A percentile compares a stretch with the other conserved stretches of the same genome.
phyloP scores from a whole-genome alignment of 2,888 invertebrate genomes.

The Brachynemurus nebulosus region DNA sequence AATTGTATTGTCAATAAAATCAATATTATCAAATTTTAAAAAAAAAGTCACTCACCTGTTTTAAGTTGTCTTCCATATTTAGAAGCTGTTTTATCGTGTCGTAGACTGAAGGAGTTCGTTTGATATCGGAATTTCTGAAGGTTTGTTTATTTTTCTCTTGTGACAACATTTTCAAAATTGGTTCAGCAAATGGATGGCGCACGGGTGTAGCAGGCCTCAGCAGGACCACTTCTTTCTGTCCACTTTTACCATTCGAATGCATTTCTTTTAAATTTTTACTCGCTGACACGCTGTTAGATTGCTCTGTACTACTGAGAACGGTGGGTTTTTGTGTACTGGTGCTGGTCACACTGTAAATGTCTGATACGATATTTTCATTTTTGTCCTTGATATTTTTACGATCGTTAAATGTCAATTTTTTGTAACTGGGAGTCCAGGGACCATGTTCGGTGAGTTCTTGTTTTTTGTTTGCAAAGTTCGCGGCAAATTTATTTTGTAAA shows the following conservation, averaged over 20 bases:
- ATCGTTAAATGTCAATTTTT: slow-evolving; percentile 19
- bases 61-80: slow-evolving; percentile 37
- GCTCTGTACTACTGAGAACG: slow-evolving; percentile 18
- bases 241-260: slow-evolving; percentile 24
- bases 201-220: slow-evolving; percentile 43
- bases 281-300: slow-evolving; percentile 13
- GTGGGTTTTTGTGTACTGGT: background rate
- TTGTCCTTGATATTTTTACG: slow-evolving; percentile 14
- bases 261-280: slow-evolving; percentile 18
- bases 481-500: background rate
- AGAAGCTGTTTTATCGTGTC: slow-evolving; percentile 42
- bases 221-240: slow-evolving; percentile 50
- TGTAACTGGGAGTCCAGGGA: slow-evolving; percentile 12
- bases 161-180: slow-evolving; percentile 37
- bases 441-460: slow-evolving; percentile 18
- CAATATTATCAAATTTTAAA: no score
- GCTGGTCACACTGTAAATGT: no score
- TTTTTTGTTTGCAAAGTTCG: slow-evolving; percentile 17
- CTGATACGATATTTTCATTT: no score
- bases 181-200: slow-evolving; percentile 37
- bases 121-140: slow-evolving; percentile 18
- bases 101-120: slow-evolving; percentile 35
- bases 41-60: slow-evolving; percentile 49
- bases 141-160: slow-evolving; percentile 22
- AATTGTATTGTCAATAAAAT: no score